phyloP scores from a whole-genome alignment of 2,888 invertebrate genomes.

The Watsonalla binaria region DNA sequence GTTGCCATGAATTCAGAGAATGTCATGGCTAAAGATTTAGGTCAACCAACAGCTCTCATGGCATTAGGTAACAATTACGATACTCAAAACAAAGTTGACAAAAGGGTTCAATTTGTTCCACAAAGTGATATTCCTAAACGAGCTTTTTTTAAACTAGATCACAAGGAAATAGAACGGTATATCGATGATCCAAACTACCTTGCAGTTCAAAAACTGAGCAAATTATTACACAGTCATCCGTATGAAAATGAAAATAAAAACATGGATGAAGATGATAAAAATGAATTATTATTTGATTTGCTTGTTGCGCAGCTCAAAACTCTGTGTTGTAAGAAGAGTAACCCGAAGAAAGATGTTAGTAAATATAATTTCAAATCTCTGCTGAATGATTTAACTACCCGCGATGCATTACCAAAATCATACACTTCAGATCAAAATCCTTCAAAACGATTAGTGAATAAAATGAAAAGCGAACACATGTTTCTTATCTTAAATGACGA shows the following conservation, averaged over 20 bases:
- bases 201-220: slow-evolving; percentile 53
- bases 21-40: slow-evolving; percentile 9
- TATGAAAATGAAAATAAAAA: slow-evolving; percentile 24
- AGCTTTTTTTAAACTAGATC: slow-evolving; percentile 50
- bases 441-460: slow-evolving; percentile 7
- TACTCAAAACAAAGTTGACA: slow-evolving; percentile 16
- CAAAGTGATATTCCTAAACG: slow-evolving; percentile 22
- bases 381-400: slow-evolving; percentile 23
- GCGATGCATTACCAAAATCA: slow-evolving; percentile 13
- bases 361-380: slow-evolving; percentile 24
- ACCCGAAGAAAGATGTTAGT: slow-evolving; percentile 20
- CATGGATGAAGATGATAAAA: slow-evolving; percentile 45
- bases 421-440: slow-evolving; percentile 6
- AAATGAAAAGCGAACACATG: slow-evolving; percentile 46
- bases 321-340: slow-evolving; percentile 57
- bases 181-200: slow-evolving; percentile 38
- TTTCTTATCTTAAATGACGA: slow-evolving; percentile 68
- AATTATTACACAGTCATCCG: slow-evolving; percentile 45
- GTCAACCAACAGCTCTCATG: slow-evolving; percentile 3
- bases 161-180: slow-evolving; percentile 47
- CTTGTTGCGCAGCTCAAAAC: slow-evolving; percentile 61
- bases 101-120: slow-evolving; percentile 20
- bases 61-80: slow-evolving; percentile 10
- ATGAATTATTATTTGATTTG: slow-evolving; percentile 60
- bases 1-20: slow-evolving; percentile 27